Percentiles rank a stretch among this genome's conserved stretches.
phyloP scores from a whole-genome alignment of 2,888 invertebrate genomes.

The Synergus umbraculus region DNA sequence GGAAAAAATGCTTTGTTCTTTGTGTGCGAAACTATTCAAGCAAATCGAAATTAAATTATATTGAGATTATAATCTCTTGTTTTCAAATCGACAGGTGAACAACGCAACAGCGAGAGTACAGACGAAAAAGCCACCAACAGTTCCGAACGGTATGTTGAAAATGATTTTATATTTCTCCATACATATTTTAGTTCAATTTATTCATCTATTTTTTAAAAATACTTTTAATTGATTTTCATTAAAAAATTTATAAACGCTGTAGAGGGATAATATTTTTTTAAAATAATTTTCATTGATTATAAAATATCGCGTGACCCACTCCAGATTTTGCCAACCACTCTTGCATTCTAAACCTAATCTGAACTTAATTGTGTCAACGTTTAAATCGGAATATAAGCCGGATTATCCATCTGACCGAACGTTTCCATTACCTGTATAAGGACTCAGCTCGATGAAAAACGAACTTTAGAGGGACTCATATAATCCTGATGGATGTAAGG shows the following conservation, averaged over 20 bases:
- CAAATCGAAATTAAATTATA: neutral
- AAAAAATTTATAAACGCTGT: neutral
- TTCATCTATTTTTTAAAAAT: neutral
- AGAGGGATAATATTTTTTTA: neutral
- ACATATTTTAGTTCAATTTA: constrained; percentile 6
- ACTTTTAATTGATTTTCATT: constrained; percentile 11
- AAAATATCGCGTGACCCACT: constrained; percentile 47
- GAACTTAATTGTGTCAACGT: constrained; percentile 66
- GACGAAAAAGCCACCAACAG: constrained; percentile 97
- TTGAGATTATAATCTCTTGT: constrained; percentile 45
- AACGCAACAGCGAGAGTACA: constrained; percentile 99
- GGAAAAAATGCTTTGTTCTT: neutral
- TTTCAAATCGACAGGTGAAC: constrained; percentile 89
- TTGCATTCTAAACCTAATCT: constrained; percentile 67
- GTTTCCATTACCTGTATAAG: constrained; percentile 44
- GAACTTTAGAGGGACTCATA: neutral
- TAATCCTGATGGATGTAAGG: neutral
- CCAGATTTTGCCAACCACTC: constrained; percentile 48
- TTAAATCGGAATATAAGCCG: constrained; percentile 67
- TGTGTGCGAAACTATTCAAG: constrained; percentile 5
- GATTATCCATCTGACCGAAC: constrained; percentile 59
- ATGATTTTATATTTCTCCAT: neutral
- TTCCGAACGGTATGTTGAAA: constrained; percentile 90
- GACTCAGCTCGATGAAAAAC: constrained; percentile 49
- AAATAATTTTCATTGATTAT: neutral